Base-by-base conservation (phyloP, 2,888 invertebrate genomes). In the Microctonus aethiopoides region DNA sequence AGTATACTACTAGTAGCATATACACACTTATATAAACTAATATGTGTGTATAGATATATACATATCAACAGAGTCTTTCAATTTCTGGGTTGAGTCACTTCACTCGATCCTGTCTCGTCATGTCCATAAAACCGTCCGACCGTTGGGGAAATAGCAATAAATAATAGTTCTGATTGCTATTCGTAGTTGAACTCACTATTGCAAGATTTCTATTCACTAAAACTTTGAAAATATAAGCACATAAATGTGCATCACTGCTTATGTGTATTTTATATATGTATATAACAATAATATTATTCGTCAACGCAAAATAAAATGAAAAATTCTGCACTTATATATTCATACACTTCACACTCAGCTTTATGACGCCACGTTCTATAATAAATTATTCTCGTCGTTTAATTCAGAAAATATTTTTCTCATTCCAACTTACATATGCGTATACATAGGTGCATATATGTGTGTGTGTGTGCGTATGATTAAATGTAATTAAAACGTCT, bases 401-500 rank as follows among this genome's bases (percentile, higher is more conserved):
- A 64, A 54, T 54, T 24, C 51, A 16, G n/a, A 5, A 46, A 46
- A 46, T 46, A 46, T 46, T 46, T 46, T 46, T 46, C 6, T n/a
- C n/a, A 29, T 7, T 29, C 29, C 29, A 29, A n/a, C n/a, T n/a
- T n/a, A n/a, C n/a, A n/a, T n/a, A n/a, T n/a, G n/a, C n/a, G n/a
- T n/a, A n/a, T n/a, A n/a, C n/a, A n/a, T n/a, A n/a, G n/a, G n/a
- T n/a, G n/a, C n/a, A n/a, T n/a, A n/a, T n/a, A n/a, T n/a, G n/a
- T n/a, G n/a, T n/a, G n/a, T n/a, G n/a, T n/a, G n/a, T n/a, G n/a
- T n/a, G n/a, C 16, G 52, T 32, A 34, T 24, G 32, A 51, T 2
- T 10, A 65, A 39, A 56, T 24, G 29, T 65, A 65, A 56, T 65
- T 54, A 65, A 65, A 65, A 65, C 36, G 64, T 65, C 36, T 52